Conservation (phyloP, 2,113 vertebrate species). For the Pavo muticus region DNA sequence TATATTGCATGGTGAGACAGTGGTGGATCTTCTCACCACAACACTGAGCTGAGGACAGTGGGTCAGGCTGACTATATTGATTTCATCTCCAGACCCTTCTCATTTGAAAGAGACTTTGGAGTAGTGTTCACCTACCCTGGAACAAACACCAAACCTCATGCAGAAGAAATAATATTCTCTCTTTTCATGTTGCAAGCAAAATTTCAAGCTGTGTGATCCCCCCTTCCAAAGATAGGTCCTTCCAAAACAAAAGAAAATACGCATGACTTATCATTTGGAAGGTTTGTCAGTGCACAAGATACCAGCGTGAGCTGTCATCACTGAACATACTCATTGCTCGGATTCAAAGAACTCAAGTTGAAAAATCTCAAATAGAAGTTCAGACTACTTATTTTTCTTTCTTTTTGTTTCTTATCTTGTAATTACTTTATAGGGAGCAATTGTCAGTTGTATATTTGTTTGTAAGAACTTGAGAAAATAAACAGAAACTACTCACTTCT, state of each 20-base stretch:
- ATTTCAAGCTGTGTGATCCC: background rate
- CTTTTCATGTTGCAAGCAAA: background rate
- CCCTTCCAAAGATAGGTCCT: background rate
- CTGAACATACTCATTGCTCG: background rate
- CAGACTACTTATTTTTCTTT: background rate
- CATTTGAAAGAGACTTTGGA: background rate
- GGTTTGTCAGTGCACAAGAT: background rate
- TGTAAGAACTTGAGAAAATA: background rate
- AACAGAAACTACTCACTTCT: background rate
- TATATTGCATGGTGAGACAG: background rate
- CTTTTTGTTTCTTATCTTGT: background rate
- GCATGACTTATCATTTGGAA: background rate
- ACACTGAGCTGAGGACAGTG: background rate
- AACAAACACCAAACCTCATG: background rate
- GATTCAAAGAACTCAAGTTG: background rate
- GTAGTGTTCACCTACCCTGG: background rate
- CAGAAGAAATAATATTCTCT: background rate
- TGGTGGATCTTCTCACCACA: background rate
- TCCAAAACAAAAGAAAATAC: background rate
- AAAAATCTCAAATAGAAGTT: background rate
- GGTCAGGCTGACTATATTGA: background rate
- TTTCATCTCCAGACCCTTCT: background rate
- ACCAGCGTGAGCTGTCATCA: background rate
- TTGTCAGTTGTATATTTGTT: background rate
- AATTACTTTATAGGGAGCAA: background rate